Evolutionary conservation across 2,113 vertebrate species (phyloP).

Genomic region (Pogona vitticeps): DNA sequence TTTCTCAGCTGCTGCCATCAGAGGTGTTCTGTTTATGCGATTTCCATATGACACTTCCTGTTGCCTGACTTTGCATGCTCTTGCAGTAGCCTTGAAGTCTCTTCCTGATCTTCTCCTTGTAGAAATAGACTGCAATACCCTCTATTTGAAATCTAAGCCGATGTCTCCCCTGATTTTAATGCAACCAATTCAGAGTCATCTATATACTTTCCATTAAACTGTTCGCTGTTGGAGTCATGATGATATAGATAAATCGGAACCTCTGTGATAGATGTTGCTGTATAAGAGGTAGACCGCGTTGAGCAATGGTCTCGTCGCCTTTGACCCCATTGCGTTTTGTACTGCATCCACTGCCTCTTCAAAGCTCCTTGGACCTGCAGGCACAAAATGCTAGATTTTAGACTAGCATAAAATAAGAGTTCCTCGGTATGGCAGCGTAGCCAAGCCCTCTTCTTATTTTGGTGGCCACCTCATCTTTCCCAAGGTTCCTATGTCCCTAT

Average conservation of each 20-base stretch:
- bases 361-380: constrained; percentile 88
- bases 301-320: constrained; percentile 84
- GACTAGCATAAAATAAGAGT: not conserved
- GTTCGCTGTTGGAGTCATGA: constrained; percentile 81
- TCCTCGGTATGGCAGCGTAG: no score
- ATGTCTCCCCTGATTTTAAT: constrained; percentile 83
- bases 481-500: no score
- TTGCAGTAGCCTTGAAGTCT: constrained; percentile 3
- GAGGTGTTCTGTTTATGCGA: constrained; percentile 11
- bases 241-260: constrained; percentile 87
- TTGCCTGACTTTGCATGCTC: constrained; percentile 13
- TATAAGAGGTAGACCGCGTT: constrained; percentile 86
- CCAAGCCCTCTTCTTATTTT: no score
- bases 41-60: constrained; percentile 11
- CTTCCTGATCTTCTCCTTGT: constrained; percentile 2
- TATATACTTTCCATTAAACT: constrained; percentile 77
- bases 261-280: constrained; percentile 87
- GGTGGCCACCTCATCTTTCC: no score
- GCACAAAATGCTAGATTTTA: not conserved
- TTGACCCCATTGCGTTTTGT: constrained; percentile 89
- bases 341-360: constrained; percentile 92
- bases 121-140: constrained; percentile 38
- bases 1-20: not conserved
- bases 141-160: constrained; percentile 75
- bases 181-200: constrained; percentile 86